Base-by-base conservation (phyloP, 2,888 invertebrate genomes). In the Theodoxus fluviatilis region DNA sequence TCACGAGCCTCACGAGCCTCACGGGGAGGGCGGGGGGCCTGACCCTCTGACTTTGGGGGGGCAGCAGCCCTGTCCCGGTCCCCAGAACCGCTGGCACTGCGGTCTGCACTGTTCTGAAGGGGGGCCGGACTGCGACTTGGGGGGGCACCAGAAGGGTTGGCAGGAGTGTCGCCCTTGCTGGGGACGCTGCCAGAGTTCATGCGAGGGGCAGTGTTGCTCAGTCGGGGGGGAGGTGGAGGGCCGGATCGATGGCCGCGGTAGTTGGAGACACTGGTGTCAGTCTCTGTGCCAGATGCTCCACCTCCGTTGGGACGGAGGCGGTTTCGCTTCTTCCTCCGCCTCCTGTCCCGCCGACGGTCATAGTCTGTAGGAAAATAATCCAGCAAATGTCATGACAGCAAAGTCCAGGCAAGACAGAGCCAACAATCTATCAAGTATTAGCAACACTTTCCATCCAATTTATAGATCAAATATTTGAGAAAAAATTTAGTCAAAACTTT, bases 211-310 rank as follows among this genome's bases (percentile, higher is more conserved):
- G 61, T 38, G n/a, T n/a, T n/a, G n/a, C n/a, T n/a, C n/a, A n/a
- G n/a, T n/a, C n/a, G n/a, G n/a, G n/a, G n/a, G n/a, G n/a, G n/a
- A n/a, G n/a, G n/a, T n/a, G n/a, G 52, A 40, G 64, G 55, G 61
- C 67, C 64, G 43, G 64, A 31, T 9, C 71, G 28, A 37, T 73
- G 73, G n/a, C 76, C 72, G 18, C 78, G 74, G 68, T 80, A 80
- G 70, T 79, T 82, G 31, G 82, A 80, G 7, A 81, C 79, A 75
- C 82, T 81, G 43, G 79, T 81, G 73, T 83, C 83, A 0, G 83
- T 83, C 73, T 83, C 83, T 31, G 83, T 81, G 28, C 83, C 83
- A 6, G 82, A 82, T 4, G 82, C 80, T 37, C 80, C 79, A 64
- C 80, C 76, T 37, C 80, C 79, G 68, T 79, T 83, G 18, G 82